phyloP scores from a whole-genome alignment of 2,113 vertebrate genomes.

The Tursiops truncatus region DNA sequence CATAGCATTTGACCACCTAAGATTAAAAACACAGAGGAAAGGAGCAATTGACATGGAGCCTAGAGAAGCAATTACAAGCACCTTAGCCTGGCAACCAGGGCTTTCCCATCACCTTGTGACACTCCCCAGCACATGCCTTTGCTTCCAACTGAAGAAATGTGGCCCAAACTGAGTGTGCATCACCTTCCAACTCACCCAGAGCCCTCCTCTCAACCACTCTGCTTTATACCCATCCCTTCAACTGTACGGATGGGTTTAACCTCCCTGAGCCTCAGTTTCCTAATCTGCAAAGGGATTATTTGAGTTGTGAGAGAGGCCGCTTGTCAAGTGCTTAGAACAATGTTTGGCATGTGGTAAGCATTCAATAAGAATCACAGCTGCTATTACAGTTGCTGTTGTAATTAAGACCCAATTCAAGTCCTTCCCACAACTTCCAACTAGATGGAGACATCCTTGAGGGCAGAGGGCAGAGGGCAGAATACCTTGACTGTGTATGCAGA shows the following conservation, averaged over 20 bases:
- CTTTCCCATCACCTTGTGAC: neutral
- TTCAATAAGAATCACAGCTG: neutral
- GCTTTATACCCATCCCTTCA: neutral
- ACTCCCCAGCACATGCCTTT: neutral
- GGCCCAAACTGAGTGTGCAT: neutral
- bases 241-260: too few relatives aligned
- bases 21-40: constrained; percentile 19
- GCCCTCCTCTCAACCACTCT: neutral
- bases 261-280: neutral
- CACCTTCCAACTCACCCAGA: neutral
- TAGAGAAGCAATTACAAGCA: neutral
- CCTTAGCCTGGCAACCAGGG: neutral
- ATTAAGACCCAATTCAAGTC: neutral
- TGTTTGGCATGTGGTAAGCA: neutral
- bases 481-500: neutral
- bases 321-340: neutral
- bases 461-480: neutral
- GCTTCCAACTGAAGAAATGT: neutral
- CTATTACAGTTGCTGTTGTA: neutral
- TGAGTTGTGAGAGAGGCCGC: neutral
- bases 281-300: neutral
- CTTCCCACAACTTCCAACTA: neutral
- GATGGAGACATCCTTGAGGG: neutral
- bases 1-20: neutral
- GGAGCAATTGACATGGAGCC: neutral